Percentiles rank a stretch among this genome's conserved stretches.
Conservation (phyloP, 2,113 vertebrate genomes). For the Odobenus rosmarus region DNA sequence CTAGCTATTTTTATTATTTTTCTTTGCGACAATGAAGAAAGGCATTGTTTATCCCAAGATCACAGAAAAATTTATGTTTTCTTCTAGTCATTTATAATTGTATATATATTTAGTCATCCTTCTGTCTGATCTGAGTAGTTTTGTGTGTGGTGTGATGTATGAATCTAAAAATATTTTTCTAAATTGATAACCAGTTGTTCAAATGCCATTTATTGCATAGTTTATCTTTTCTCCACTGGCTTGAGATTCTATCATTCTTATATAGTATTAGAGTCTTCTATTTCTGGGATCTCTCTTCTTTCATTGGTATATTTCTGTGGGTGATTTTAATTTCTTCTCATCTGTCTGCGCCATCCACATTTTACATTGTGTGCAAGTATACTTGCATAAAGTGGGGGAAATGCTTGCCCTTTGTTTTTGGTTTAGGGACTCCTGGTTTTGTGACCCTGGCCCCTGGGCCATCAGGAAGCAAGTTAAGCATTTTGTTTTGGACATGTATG, state of each 20-base stretch:
- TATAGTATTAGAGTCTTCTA: not conserved
- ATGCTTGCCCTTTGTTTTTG: not conserved
- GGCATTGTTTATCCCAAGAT: not conserved
- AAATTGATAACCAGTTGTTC: not conserved
- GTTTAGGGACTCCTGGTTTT: not conserved
- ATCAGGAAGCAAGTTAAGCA: not conserved
- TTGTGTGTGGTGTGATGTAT: not conserved
- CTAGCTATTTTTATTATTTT: not conserved
- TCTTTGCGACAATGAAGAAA: not conserved
- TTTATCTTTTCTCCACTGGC: not conserved
- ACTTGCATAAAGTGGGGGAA: not conserved
- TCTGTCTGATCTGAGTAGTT: not conserved
- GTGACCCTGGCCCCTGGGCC: not conserved
- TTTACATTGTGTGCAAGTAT: not conserved
- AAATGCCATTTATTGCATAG: not conserved
- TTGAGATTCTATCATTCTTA: not conserved
- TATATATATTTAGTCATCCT: not conserved
- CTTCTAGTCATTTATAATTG: not conserved
- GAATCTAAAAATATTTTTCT: not conserved
- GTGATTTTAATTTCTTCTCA: not conserved
- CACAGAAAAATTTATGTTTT: not conserved
- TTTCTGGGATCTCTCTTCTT: not conserved
- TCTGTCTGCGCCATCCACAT: not conserved
- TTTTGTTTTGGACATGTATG: not conserved
- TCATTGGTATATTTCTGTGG: not conserved